Conservation (phyloP, 2,888 invertebrate genomes). For the Teinopalpus imperialis region DNA sequence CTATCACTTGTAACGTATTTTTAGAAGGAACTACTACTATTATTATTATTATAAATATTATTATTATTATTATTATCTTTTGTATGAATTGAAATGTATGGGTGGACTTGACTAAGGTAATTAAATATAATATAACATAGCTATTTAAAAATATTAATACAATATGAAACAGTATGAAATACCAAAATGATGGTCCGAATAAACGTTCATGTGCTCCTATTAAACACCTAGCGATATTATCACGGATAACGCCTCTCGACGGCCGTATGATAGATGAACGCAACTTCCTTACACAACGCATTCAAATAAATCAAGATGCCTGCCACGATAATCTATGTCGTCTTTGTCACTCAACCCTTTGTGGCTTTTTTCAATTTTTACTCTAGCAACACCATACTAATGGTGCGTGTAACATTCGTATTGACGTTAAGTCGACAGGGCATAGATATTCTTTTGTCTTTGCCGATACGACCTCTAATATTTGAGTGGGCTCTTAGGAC, state of each 20-base stretch:
- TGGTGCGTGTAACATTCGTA: constrained; percentile 44
- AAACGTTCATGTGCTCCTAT: constrained; percentile 33
- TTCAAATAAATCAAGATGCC: constrained; percentile 62
- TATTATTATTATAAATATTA: too few relatives aligned
- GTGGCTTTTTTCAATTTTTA: constrained; percentile 42
- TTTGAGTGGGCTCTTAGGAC: constrained; percentile 25
- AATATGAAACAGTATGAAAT: too few relatives aligned
- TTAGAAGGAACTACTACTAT: too few relatives aligned
- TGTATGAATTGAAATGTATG: too few relatives aligned
- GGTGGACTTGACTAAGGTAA: too few relatives aligned
- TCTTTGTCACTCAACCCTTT: constrained; percentile 63
- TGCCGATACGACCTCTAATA: constrained; percentile 19
- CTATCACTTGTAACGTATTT: too few relatives aligned
- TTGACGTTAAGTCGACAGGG: constrained; percentile 57
- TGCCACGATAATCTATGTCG: constrained; percentile 53
- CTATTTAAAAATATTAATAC: too few relatives aligned
- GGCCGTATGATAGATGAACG: constrained; percentile 57
- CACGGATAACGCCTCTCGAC: constrained; percentile 41
- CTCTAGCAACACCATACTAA: constrained; percentile 52
- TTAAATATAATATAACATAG: too few relatives aligned
- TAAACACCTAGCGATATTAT: constrained; percentile 53
- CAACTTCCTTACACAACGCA: constrained; percentile 51
- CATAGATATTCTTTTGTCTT: constrained; percentile 35
- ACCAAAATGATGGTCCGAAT: constrained; percentile 14
- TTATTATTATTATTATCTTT: too few relatives aligned